Evolutionary conservation across 2,888 invertebrate species (phyloP), one percentile per base, ranked within the genome.

Genomic region (Glomeris marginata): DNA sequence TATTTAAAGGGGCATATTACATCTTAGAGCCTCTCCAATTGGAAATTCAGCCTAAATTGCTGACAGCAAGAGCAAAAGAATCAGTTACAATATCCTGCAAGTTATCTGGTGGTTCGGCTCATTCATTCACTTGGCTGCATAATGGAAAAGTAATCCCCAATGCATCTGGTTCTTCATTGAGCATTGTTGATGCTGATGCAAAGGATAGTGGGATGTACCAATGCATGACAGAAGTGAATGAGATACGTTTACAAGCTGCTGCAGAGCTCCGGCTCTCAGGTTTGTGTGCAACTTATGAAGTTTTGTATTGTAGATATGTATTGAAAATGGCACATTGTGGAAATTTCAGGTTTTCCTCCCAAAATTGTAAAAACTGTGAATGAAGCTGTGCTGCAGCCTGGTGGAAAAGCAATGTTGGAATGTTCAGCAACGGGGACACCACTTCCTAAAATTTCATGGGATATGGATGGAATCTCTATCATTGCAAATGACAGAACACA

Each of bases 71-170:
- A 20, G 21, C 36, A 15, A 35, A 34, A 2, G 46, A 81, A 62
- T 80, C 84, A 63, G 81, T 86, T 44, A 78, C 76, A 62, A 84
- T 92, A 65, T 84, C 85, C 65, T 94, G 92, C 68, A 81, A 83
- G 63, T 77, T 84, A 48, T 77, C 78, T 52, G 92, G 92, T 6
- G 81, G 82, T 70, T 91, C 91, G n/a, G 74, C 84, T 54, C 77
- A 79, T 55, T 74, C 78, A 59, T 73, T 86, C 52, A 75, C 75
- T 62, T 90, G 88, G 88, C 73, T 81, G 61, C 84, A 84, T 65
- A 78, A 88, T 64, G 84, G 80, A 36, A 73, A 72, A 59, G 72
- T 75, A 54, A 67, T 83, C 50, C 28, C 13, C 2, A 42, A 45
- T 4, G 16, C 10, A 8, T 21, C 21, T 4, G 34, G 34, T 10